Evolutionary conservation across 2,113 vertebrate species (phyloP), one percentile per base, ranked within the genome.

Genomic region (Labeo rohita): DNA sequence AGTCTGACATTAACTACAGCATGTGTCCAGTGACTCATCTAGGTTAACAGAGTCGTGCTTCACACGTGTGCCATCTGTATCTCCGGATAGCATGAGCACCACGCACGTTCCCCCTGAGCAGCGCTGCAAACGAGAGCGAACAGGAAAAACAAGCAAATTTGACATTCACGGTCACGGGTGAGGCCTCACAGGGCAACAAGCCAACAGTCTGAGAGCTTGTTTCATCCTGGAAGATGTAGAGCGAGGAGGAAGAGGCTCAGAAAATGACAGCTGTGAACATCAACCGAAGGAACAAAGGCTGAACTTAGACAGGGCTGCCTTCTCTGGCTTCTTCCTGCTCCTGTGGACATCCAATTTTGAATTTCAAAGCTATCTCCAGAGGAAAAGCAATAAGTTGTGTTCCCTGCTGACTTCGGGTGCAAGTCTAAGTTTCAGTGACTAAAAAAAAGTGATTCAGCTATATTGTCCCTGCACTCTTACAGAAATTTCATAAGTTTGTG

Each of bases 231-330:
- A 81, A 39, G 63, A 80, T 70, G 39, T 18, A 73, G 52, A 49
- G 54, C 70, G 52, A 49, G 77, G 56, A 85, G 78, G 77, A 85
- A 80, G 76, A 87, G 86, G 65, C 82, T 73, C 47, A 13, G 68
- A 87, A 79, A 85, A 75, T 77, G 83, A 82, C 77, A 84, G 86
- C 86, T 80, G 75, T 80, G 81, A 87, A 87, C 81, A 85, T 76
- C 36, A 70, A 34, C 21, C 6, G 49, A 45, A 56, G 68, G 70
- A 88, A 85, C 83, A 88, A 85, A 88, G 83, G 66, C 77, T 79
- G 59, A 66, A 49, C 47, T 88, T 84, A 74, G 86, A 87, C 68
- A 50, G 56, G 52, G 18, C 83, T 54, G 74, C 59, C 66, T 63
- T 74, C 45, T 84, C 80, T 45, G 70, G 28, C 52, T 84, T 84